Base-by-base conservation (phyloP, 2,888 invertebrate genomes). In the Hyposoter dolosus region DNA sequence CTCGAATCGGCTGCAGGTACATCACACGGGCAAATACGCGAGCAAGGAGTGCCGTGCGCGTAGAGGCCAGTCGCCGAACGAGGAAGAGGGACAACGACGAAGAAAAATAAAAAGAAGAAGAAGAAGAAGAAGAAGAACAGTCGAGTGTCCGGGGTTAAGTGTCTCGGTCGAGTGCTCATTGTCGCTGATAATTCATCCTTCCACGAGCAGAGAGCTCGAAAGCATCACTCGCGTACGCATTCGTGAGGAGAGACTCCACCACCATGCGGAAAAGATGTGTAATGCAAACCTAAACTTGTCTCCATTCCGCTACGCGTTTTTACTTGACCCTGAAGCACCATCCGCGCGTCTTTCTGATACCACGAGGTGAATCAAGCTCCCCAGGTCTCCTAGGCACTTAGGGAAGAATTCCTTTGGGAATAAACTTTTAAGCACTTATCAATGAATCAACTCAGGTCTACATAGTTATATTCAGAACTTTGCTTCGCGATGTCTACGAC, bases 111-210 rank as follows among this genome's bases (percentile, higher is more conserved):
- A 28, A 28, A 28, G 69, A 28, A 43, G 19, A 43, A 23, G 28
- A 9, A 71, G 17, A 28, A 53, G 32, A 56, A n/a, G 72, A 53
- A 43, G 74, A 85, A 85, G 77, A 85, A 83, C 80, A 81, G 85
- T 83, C 69, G 80, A 85, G 83, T 77, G 83, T 83, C 75, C 83
- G 81, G 87, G 83, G 82, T 87, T 87, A 85, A 83, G 85, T 87
- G 83, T 87, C 87, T 78, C 85, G 79, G 82, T 85, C 85, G 83
- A 85, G 87, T 85, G 71, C 83, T 87, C 85, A 85, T 87, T 83
- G 85, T 87, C 85, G 79, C 78, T 85, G 77, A 81, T 85, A 85
- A 87, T 87, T 87, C 87, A 86, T 88, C 84, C 82, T 82, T 80
- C 63, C 76, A 15, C 66, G 65, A 40, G 9, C 40, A 60, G 60